A percentile compares a stretch with the other conserved stretches of the same genome.
These are phyloP conservation scores for Zoanthus solanderi DNA, from an alignment of 92 coral and sea anemone genomes.

Conservation along the genomic window DNA sequence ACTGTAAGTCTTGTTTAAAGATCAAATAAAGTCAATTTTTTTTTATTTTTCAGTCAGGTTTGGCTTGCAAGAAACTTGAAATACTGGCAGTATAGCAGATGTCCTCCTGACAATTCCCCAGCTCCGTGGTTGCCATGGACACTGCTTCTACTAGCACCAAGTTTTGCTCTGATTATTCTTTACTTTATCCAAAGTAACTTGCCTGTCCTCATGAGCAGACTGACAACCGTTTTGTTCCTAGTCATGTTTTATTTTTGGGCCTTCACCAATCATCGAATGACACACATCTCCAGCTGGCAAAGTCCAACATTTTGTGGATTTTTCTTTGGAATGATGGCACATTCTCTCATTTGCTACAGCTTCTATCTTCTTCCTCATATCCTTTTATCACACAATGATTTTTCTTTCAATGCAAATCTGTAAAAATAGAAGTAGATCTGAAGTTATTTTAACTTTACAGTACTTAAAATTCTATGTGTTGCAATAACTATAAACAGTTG, in stretches of 20 bases:
- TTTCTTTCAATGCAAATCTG: too few species aligned
- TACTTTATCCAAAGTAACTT: slow-evolving; percentile 58
- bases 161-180: slow-evolving; percentile 56
- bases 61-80: slow-evolving; percentile 79
- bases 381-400: slow-evolving; percentile 56
- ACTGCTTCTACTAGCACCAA: slow-evolving; percentile 72
- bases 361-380: slow-evolving; percentile 83
- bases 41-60: slow-evolving; percentile 54
- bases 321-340: slow-evolving; percentile 87
- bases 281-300: slow-evolving; percentile 83
- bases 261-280: slow-evolving; percentile 75
- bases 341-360: slow-evolving; percentile 79
- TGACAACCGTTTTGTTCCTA: slow-evolving; percentile 31
- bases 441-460: too few species aligned
- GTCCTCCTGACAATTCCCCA: slow-evolving; percentile 67
- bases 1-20: neutral
- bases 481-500: too few species aligned
- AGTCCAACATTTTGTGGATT: slow-evolving; percentile 88
- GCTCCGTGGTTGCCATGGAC: slow-evolving; percentile 85
- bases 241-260: slow-evolving; percentile 68
- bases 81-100: slow-evolving; percentile 83
- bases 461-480: too few species aligned
- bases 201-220: slow-evolving; percentile 54
- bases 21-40: neutral
- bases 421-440: too few species aligned